phyloP scores from a whole-genome alignment of 1,140 invertebrate species.

The Caenorhabditis brenneri region DNA sequence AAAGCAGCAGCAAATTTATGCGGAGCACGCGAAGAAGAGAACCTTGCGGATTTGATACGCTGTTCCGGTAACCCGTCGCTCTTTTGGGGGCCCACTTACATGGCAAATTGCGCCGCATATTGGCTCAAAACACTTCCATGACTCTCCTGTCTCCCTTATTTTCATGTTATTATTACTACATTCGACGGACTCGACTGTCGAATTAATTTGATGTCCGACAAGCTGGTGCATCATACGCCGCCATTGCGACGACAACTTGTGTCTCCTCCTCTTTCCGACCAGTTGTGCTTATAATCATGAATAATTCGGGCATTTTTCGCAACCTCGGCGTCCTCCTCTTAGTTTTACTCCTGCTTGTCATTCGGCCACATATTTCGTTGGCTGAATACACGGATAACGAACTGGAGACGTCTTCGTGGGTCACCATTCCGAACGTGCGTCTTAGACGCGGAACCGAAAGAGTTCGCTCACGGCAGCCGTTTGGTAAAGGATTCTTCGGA shows the following conservation, averaged over 20 bases:
- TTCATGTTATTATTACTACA: not conserved
- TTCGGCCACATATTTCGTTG: not conserved
- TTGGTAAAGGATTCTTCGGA: constrained; percentile 18
- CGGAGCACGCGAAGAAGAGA: constrained; percentile 30
- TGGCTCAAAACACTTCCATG: constrained; percentile 31
- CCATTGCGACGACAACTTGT: not conserved
- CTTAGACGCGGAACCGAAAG: constrained; percentile 1
- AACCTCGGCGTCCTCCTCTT: not conserved
- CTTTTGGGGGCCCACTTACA: not conserved
- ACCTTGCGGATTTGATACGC: constrained; percentile 36
- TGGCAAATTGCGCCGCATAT: constrained; percentile 2
- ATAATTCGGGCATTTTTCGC: constrained; percentile 25
- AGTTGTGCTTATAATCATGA: constrained; percentile 41
- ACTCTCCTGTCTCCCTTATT: not conserved
- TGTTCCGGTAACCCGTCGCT: constrained; percentile 23
- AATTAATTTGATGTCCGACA: constrained; percentile 27
- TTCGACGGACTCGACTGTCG: constrained; percentile 27
- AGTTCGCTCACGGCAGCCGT: constrained; percentile 23
- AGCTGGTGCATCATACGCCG: not conserved
- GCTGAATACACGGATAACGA: constrained; percentile 32
- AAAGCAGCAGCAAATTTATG: constrained; percentile 26
- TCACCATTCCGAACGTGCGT: not conserved
- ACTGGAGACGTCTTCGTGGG: not conserved
- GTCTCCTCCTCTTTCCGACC: not conserved
- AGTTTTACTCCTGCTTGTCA: constrained; percentile 25